Percentiles rank a stretch among this genome's conserved stretches.
Conservation (phyloP, 1,140 invertebrate genomes). For the silkworm (Bombyx mori) region ASM3026992v2 NC_085111.1:10951001-10951500, state of each 20-base stretch:
- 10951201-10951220: too few species aligned
- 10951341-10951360: slow-evolving; percentile 86
- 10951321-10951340: slow-evolving; percentile 81
- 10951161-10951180: too few species aligned
- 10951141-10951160: too few species aligned
- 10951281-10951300: slow-evolving; percentile 67
- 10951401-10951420: slow-evolving; percentile 84
- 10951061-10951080: too few species aligned
- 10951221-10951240: slow-evolving; percentile 30
- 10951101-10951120: too few species aligned
- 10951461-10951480: slow-evolving; percentile 14
- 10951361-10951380: slow-evolving; percentile 91
- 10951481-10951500: background rate
- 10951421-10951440: slow-evolving; percentile 78
- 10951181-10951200: too few species aligned
- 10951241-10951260: slow-evolving; percentile 76
- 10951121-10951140: too few species aligned
- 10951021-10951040: too few species aligned
- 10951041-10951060: too few species aligned
- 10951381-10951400: slow-evolving; percentile 94
- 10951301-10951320: slow-evolving; percentile 55
- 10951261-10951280: slow-evolving; percentile 84
- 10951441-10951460: slow-evolving; percentile 83
- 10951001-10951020: too few species aligned
- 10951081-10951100: too few species aligned